Evolutionary conservation across 1,140 invertebrate genomes (phyloP).

Genomic region (Artemia franciscana): DNA sequence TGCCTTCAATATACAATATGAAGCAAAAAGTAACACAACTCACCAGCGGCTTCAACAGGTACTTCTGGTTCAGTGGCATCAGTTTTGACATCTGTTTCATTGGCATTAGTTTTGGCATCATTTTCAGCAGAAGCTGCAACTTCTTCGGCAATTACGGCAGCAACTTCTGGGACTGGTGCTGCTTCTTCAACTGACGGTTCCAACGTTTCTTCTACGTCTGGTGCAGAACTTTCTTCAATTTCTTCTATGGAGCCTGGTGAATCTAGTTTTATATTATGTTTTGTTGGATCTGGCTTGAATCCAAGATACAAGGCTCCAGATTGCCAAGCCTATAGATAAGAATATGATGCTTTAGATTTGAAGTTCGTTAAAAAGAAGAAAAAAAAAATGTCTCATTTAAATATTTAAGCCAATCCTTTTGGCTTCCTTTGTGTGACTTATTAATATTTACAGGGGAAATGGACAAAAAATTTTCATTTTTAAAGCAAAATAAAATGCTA

Average conservation of each 20-base stretch:
- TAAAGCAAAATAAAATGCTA: too few relatives aligned
- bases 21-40: too few relatives aligned
- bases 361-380: too few relatives aligned
- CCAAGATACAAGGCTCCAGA: neutral
- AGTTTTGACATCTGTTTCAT: neutral
- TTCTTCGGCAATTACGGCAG: constrained; percentile 4
- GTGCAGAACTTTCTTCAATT: neutral
- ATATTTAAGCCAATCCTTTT: too few relatives aligned
- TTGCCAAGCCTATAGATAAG: neutral
- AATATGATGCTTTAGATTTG: too few relatives aligned
- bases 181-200: constrained; percentile 3
- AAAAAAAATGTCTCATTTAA: too few relatives aligned
- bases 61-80: constrained; percentile 8
- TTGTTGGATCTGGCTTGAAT: neutral
- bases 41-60: neutral
- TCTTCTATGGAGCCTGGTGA: neutral
- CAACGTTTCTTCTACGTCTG: constrained; percentile 3
- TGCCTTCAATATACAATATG: too few relatives aligned
- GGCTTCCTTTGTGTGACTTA: too few relatives aligned
- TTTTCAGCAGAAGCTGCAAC: constrained; percentile 4
- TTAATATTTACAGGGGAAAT: too few relatives aligned
- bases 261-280: neutral
- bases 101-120: neutral
- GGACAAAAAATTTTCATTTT: too few relatives aligned
- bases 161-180: constrained; percentile 2